A percentile compares a stretch with the other conserved stretches of the same genome.
These are phyloP conservation scores for Muschampia plurimacula DNA, from an alignment of 2,888 invertebrate species.

Conservation along the genomic window DNA sequence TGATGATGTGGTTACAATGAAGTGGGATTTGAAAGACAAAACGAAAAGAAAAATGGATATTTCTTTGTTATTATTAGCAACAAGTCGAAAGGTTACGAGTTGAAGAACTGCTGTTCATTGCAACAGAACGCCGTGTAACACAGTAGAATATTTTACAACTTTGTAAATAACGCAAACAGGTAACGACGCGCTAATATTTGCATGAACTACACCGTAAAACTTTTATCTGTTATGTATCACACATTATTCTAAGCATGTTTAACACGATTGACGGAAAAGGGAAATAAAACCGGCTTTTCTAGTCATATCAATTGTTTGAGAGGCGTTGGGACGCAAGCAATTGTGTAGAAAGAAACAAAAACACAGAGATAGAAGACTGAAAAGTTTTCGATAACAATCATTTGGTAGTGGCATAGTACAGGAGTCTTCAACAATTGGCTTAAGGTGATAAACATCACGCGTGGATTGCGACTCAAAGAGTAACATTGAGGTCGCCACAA, in stretches of 20 bases:
- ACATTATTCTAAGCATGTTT: slow-evolving; percentile 6
- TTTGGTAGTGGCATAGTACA: slow-evolving; percentile 14
- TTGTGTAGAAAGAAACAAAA: not conserved
- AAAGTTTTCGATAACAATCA: not conserved
- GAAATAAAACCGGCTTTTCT: slow-evolving; percentile 13
- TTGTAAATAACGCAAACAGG: not conserved
- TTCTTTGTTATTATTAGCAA: not conserved
- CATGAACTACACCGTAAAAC: not conserved
- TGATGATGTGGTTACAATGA: not conserved
- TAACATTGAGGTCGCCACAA: slow-evolving; percentile 34
- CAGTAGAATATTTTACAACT: slow-evolving; percentile 5
- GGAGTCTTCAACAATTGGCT: slow-evolving; percentile 13
- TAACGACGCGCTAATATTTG: not conserved
- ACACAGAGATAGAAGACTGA: not conserved
- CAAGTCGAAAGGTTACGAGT: not conserved
- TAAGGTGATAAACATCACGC: slow-evolving; percentile 38
- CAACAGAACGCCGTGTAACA: not conserved
- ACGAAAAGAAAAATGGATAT: not conserved
- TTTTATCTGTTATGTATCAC: slow-evolving; percentile 4
- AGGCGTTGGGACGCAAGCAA: slow-evolving; percentile 10
- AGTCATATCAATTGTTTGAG: slow-evolving; percentile 16
- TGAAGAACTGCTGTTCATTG: not conserved
- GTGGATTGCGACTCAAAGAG: slow-evolving; percentile 26
- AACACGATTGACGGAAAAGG: slow-evolving; percentile 19
- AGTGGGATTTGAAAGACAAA: not conserved